Evolutionary conservation across 2,797 vertebrate species (phyloP).

Genomic region (Sebastes trivittatus): DNA sequence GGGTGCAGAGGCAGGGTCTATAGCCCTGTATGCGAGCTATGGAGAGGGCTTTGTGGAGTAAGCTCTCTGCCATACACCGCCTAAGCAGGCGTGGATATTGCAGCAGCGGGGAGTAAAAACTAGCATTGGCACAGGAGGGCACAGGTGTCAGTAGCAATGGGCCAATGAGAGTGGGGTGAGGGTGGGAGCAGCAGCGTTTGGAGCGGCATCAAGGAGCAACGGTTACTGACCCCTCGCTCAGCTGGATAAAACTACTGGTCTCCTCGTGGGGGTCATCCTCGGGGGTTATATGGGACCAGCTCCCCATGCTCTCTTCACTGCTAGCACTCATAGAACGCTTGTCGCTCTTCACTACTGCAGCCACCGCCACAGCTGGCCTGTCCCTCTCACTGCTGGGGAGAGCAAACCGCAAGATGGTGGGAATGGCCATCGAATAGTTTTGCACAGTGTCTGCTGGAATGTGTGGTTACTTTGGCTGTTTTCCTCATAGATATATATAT

Average conservation of each 20-base stretch:
- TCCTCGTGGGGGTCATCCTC: constrained; percentile 96
- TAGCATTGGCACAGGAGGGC: constrained; percentile 53
- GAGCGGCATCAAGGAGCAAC: constrained; percentile 65
- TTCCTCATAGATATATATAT: background rate
- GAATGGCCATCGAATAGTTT: constrained; percentile 48
- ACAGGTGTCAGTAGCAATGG: constrained; percentile 68
- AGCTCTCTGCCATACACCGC: constrained; percentile 48
- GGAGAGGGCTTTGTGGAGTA: constrained; percentile 44
- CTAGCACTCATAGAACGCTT: constrained; percentile 88
- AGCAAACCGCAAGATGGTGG: constrained; percentile 76
- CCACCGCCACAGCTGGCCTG: constrained; percentile 76
- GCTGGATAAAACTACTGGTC: constrained; percentile 95
- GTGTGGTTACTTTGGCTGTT: constrained; percentile 2
- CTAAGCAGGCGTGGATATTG: constrained; percentile 38
- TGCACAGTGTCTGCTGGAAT: constrained; percentile 38
- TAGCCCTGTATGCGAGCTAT: constrained; percentile 39
- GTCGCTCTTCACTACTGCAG: constrained; percentile 82
- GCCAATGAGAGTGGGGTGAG: constrained; percentile 74
- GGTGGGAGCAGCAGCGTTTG: constrained; percentile 60
- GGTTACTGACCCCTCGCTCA: constrained; percentile 95
- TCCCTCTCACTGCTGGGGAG: constrained; percentile 81
- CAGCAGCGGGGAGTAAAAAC: constrained; percentile 50
- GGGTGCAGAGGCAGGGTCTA: constrained; percentile 23
- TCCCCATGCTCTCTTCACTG: constrained; percentile 95
- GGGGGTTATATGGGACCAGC: constrained; percentile 94